A percentile compares a stretch with the other conserved stretches of the same genome.
Evolutionary conservation across 2,888 invertebrate species (phyloP).

Genomic region (Tiphia femorata): DNA sequence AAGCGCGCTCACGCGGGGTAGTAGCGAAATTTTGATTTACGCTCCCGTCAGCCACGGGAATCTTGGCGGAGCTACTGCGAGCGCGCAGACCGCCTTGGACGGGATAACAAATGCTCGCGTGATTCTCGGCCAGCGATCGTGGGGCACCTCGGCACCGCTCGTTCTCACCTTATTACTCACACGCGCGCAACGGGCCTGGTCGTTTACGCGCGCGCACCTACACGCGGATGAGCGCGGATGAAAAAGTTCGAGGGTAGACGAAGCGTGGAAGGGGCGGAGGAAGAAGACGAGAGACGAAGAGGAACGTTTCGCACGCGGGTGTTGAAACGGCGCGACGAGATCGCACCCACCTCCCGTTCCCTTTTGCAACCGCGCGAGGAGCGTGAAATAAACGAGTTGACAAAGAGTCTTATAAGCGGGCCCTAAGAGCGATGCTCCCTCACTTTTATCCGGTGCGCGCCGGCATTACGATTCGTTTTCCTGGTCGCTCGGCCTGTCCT

Average conservation of each 20-base stretch:
- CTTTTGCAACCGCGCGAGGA: too few species aligned
- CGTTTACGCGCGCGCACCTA: too few species aligned
- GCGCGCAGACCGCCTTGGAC: slow-evolving; percentile 22
- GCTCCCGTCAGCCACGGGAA: too few species aligned
- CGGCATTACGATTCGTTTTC: too few species aligned
- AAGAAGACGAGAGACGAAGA: too few species aligned
- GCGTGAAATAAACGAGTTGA: slow-evolving; percentile 30
- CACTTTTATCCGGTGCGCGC: slow-evolving; percentile 37
- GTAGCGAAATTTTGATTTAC: slow-evolving; percentile 29
- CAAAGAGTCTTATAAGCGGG: slow-evolving; percentile 30
- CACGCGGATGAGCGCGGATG: too few species aligned
- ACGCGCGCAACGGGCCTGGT: not conserved
- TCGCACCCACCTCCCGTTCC: not conserved
- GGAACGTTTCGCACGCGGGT: slow-evolving; percentile 15
- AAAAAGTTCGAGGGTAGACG: too few species aligned
- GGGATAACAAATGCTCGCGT: slow-evolving; percentile 53
- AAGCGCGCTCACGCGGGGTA: slow-evolving; percentile 10
- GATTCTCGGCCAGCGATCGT: slow-evolving; percentile 37
- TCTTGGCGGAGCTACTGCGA: too few species aligned
- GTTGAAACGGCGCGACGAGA: not conserved
- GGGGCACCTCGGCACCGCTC: slow-evolving; percentile 20
- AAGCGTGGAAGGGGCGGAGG: too few species aligned
- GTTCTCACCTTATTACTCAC: slow-evolving; percentile 46
- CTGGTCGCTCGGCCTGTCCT: too few species aligned
- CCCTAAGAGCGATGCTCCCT: slow-evolving; percentile 39